phyloP scores from a whole-genome alignment of 2,113 vertebrate species.

The Onychostoma macrolepis region DNA sequence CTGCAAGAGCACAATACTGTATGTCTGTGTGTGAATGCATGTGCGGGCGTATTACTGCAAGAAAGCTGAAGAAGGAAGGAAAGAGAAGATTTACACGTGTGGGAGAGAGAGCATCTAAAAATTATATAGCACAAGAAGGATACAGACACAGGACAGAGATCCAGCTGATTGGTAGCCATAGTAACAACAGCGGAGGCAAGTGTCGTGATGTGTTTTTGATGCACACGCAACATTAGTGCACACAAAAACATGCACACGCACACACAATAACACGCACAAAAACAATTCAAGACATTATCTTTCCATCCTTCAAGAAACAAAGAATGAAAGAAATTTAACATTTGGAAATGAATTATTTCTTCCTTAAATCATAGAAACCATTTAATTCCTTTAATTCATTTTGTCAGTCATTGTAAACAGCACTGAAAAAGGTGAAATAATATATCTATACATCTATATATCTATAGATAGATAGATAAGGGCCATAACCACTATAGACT shows the following conservation, averaged over 20 bases:
- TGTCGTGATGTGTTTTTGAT: slow-evolving; percentile 40
- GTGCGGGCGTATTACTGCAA: not conserved
- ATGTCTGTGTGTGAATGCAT: not conserved
- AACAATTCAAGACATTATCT: not conserved
- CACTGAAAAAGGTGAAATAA: too few species aligned
- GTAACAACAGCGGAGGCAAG: slow-evolving; percentile 70
- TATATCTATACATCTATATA: too few species aligned
- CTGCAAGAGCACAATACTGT: not conserved
- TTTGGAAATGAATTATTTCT: not conserved
- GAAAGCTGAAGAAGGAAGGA: not conserved
- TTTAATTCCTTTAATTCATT: not conserved
- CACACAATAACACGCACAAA: not conserved
- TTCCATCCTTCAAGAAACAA: not conserved
- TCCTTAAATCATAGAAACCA: not conserved
- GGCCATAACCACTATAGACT: too few species aligned
- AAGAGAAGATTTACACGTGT: slow-evolving; percentile 44
- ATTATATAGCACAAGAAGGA: slow-evolving; percentile 32
- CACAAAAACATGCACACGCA: not conserved
- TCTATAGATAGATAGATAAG: too few species aligned
- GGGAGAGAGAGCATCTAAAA: slow-evolving; percentile 60
- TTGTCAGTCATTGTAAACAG: too few species aligned
- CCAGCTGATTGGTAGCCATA: slow-evolving; percentile 74
- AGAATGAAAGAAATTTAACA: not conserved
- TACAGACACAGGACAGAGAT: slow-evolving; percentile 61
- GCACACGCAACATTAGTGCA: not conserved